Conservation (phyloP, 2,113 vertebrate species). For the Xyliphius kryptos region DNA sequence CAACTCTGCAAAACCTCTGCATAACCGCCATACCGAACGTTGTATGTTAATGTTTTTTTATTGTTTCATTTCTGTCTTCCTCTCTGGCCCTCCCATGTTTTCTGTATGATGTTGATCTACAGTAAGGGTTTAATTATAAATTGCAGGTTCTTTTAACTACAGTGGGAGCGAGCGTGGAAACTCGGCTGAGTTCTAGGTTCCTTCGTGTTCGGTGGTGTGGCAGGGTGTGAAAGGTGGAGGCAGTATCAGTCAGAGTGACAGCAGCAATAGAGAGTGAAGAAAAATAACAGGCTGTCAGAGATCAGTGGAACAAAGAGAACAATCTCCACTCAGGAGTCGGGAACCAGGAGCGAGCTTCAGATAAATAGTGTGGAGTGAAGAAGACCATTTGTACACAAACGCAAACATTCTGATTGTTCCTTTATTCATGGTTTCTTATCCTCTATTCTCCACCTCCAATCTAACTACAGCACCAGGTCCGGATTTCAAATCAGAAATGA, state of each 20-base stretch:
- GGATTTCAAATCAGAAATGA: too few species aligned
- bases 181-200: too few species aligned
- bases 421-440: not conserved
- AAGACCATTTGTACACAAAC: slow-evolving; percentile 34
- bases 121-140: too few species aligned
- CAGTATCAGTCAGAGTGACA: slow-evolving; percentile 47
- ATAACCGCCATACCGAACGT: too few species aligned
- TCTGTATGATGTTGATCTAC: too few species aligned
- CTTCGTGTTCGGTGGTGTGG: not conserved
- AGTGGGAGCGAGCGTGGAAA: not conserved
- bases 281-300: slow-evolving; percentile 50
- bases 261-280: slow-evolving; percentile 35
- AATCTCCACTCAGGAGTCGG: slow-evolving; percentile 35
- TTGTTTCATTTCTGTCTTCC: too few species aligned
- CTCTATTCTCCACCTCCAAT: slow-evolving; percentile 8
- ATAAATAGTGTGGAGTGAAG: slow-evolving; percentile 39
- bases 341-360: slow-evolving; percentile 40
- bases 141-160: not conserved
- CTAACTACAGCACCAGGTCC: too few species aligned
- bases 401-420: not conserved
- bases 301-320: slow-evolving; percentile 45
- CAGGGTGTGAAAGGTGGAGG: slow-evolving; percentile 40
- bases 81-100: too few species aligned
- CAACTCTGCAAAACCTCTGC: too few species aligned
- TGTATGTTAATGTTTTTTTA: too few species aligned